Conservation (phyloP, 2,113 vertebrate genomes). For the Phainopepla nitens region DNA sequence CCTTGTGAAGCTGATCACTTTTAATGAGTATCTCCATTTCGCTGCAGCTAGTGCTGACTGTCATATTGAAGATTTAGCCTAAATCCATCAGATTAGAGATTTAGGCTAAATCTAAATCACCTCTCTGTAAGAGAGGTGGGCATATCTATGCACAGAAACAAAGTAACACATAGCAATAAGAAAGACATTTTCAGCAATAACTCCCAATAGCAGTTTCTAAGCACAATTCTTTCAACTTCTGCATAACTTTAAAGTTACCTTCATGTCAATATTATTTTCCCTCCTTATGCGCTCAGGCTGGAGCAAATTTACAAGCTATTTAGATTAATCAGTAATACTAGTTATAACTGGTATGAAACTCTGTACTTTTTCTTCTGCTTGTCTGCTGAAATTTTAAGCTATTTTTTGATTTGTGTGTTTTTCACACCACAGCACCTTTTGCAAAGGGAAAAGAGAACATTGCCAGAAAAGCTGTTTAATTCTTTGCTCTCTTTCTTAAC, state of each 20-base stretch:
- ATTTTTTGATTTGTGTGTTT: not conserved
- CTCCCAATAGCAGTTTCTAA: not conserved
- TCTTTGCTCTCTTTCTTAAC: not conserved
- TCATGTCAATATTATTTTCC: not conserved
- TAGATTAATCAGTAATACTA: not conserved
- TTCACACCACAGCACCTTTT: not conserved
- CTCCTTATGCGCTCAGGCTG: not conserved
- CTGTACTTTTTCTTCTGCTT: not conserved
- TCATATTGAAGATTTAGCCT: not conserved
- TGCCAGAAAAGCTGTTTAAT: not conserved
- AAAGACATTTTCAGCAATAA: not conserved
- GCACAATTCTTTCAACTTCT: not conserved
- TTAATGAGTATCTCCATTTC: rapidly evolving
- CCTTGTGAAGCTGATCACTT: not conserved
- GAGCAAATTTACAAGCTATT: not conserved
- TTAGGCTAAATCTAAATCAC: too few relatives aligned
- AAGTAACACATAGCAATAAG: not conserved
- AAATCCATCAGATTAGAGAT: too few relatives aligned
- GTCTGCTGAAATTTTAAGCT: not conserved
- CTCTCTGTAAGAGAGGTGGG: not conserved
- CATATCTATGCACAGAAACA: not conserved
- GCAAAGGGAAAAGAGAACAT: not conserved
- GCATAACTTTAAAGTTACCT: not conserved
- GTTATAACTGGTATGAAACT: not conserved
- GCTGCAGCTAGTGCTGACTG: not conserved